Percentiles rank a stretch among this genome's conserved stretches.
Conservation (phyloP, 2,888 invertebrate species). For the Iphiclides podalirius region DNA sequence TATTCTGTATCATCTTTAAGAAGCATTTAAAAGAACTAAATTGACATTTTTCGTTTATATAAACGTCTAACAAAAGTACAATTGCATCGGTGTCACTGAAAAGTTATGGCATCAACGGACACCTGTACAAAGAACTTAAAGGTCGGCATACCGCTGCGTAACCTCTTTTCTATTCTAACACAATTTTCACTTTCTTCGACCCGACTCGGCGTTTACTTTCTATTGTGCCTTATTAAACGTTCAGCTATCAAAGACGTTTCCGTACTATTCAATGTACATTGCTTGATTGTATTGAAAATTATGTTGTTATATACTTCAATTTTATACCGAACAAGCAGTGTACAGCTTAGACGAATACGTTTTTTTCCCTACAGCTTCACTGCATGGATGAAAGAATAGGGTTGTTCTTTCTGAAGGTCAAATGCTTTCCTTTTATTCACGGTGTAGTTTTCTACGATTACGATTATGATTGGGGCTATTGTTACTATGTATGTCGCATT, state of each 20-base stretch:
- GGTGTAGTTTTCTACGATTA: slow-evolving; percentile 9
- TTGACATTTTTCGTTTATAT: no score
- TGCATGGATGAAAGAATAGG: slow-evolving; percentile 4
- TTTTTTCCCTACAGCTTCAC: slow-evolving; percentile 4
- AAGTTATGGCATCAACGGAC: slow-evolving; percentile 16
- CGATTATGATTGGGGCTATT: slow-evolving; percentile 7
- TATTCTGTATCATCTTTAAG: no score
- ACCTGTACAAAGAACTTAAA: slow-evolving; percentile 22
- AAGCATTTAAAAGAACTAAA: no score
- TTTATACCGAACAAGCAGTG: slow-evolving; percentile 11
- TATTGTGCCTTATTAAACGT: slow-evolving; percentile 26
- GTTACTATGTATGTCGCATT: slow-evolving; percentile 5
- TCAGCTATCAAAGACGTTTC: slow-evolving; percentile 18
- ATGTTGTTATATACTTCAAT: slow-evolving; percentile 12
- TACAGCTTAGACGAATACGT: slow-evolving; percentile 2
- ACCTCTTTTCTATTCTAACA: slow-evolving; percentile 35
- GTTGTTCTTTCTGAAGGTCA: slow-evolving; percentile 21
- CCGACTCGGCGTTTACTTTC: slow-evolving; percentile 35
- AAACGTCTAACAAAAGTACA: neutral
- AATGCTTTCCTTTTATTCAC: slow-evolving; percentile 22
- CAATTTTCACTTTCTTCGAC: slow-evolving; percentile 41
- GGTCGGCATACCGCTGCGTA: slow-evolving; percentile 22
- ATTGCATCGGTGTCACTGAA: slow-evolving; percentile 5
- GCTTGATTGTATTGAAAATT: slow-evolving; percentile 5
- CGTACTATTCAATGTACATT: slow-evolving; percentile 7